These are phyloP conservation scores for Periphyllus acericola DNA, from an alignment of 2,888 invertebrate species.

Conservation along the genomic window DNA sequence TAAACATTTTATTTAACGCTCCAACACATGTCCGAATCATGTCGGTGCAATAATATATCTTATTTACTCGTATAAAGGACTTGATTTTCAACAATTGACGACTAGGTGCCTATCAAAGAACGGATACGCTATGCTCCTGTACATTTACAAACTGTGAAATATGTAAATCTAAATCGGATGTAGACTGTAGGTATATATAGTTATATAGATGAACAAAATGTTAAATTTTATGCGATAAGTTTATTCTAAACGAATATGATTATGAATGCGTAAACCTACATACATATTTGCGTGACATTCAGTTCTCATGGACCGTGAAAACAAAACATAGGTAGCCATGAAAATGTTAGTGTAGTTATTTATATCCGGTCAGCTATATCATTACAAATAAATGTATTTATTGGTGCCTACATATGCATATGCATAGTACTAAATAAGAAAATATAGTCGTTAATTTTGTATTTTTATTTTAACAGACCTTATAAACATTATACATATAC, in stretches of 20 bases:
- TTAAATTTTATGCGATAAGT: slow-evolving; percentile 1
- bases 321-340: slow-evolving; percentile 58
- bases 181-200: slow-evolving; percentile 4
- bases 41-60: not conserved
- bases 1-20: not conserved
- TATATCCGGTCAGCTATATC: slow-evolving; percentile 47
- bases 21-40: not conserved
- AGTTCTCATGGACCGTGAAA: slow-evolving; percentile 48
- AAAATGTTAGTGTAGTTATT: slow-evolving; percentile 46
- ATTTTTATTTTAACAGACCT: too few species aligned
- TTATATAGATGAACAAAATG: slow-evolving; percentile 6
- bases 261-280: not conserved
- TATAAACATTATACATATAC: too few species aligned
- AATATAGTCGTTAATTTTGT: not conserved
- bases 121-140: not conserved
- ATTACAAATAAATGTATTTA: not conserved
- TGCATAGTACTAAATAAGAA: not conserved
- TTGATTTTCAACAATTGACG: not conserved
- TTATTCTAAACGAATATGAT: slow-evolving; percentile 37
- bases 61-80: not conserved
- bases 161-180: slow-evolving; percentile 17
- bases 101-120: not conserved
- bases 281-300: slow-evolving; percentile 27
- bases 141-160: slow-evolving; percentile 18
- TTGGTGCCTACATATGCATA: not conserved